phyloP scores from a whole-genome alignment of 2,888 invertebrate genomes.

The Chloromyia formosa region DNA sequence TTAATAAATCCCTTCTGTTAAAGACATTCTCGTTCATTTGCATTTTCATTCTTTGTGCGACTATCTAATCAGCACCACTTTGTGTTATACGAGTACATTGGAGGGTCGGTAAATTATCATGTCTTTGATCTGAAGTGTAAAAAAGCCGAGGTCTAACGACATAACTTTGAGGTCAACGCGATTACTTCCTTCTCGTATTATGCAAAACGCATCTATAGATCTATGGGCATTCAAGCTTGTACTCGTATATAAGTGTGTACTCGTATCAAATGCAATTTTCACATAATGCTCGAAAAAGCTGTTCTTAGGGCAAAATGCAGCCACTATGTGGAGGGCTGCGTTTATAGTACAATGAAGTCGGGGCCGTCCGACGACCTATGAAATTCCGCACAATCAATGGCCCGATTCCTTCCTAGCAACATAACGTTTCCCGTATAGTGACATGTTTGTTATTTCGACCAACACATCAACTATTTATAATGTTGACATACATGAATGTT shows the following conservation, averaged over 20 bases:
- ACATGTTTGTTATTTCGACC: background rate
- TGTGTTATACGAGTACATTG: background rate
- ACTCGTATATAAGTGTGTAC: background rate
- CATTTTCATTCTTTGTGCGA: background rate
- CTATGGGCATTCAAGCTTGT: background rate
- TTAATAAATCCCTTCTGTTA: too few relatives aligned
- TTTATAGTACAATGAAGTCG: background rate
- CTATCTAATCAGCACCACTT: background rate
- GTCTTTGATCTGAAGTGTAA: conserved; percentile 24
- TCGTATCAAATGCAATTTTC: conserved; percentile 21
- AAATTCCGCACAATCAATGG: conserved; percentile 32
- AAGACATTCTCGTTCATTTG: background rate
- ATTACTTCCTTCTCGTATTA: conserved; percentile 26
- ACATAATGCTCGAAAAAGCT: conserved; percentile 8
- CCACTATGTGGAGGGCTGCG: background rate
- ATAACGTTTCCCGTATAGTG: conserved; percentile 14
- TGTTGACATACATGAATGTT: conserved; percentile 35
- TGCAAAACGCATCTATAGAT: background rate
- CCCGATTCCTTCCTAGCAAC: conserved; percentile 33
- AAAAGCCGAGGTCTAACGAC: conserved; percentile 26
- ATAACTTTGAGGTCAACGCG: conserved; percentile 29
- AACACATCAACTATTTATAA: conserved; percentile 32
- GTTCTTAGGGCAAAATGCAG: conserved; percentile 19
- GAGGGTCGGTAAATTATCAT: conserved; percentile 12
- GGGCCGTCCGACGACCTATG: conserved; percentile 34